phyloP scores from a whole-genome alignment of 1,140 invertebrate species.

The Limonius californicus region DNA sequence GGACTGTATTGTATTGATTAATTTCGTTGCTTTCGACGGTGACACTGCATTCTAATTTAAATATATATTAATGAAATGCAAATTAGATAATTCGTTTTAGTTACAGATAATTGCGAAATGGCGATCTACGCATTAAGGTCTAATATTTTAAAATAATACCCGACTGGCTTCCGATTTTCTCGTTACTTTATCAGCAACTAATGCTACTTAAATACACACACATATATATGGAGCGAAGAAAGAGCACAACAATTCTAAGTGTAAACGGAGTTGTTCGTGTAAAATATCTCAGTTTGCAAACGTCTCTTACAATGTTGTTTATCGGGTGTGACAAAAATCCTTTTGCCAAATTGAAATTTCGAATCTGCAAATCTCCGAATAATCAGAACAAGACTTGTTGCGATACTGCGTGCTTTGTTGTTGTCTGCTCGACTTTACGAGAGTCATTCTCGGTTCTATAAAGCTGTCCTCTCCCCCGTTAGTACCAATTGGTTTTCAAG shows the following conservation, averaged over 20 bases:
- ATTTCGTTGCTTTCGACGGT: not conserved
- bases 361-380: not conserved
- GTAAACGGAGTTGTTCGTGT: no score
- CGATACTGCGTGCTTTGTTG: conserved; percentile 9
- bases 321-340: not conserved
- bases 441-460: not conserved
- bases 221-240: no score
- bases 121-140: conserved; percentile 4
- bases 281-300: no score
- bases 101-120: conserved; percentile 21
- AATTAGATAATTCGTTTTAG: conserved; percentile 28
- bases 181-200: no score
- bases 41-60: conserved; percentile 15
- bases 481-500: conserved; percentile 6
- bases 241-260: no score
- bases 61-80: conserved; percentile 25
- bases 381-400: conserved; percentile 12
- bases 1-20: conserved; percentile 10
- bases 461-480: not conserved
- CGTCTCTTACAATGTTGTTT: no score
- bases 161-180: not conserved
- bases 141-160: conserved; percentile 1
- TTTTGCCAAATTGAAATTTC: not conserved
- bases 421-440: conserved; percentile 6
- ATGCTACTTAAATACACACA: no score